Evolutionary conservation across 1,140 invertebrate species (phyloP), one percentile per base, ranked within the genome.

Genomic region (Drosophila asahinai): DNA sequence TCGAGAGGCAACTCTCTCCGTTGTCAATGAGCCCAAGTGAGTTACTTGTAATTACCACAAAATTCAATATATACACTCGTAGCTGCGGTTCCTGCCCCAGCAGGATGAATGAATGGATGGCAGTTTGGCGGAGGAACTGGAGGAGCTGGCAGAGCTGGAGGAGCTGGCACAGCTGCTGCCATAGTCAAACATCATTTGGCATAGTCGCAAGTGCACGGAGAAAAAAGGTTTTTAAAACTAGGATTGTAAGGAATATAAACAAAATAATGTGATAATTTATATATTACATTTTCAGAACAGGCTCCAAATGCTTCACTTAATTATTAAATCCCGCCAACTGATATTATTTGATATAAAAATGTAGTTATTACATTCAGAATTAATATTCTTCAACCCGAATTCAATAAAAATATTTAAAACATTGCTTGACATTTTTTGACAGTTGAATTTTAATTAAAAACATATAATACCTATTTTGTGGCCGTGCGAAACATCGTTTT

Each of bases 11-110:
- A 30, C 49, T 51, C 60, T n/a, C 51, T 8, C n/a, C 7, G 1
- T 49, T 73, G 81, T 72, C 73, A 79, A 76, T 81, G 84, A 79
- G 70, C 81, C 79, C 73, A 71, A 87, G 81, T 89, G 70, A 90
- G 84, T 87, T 87, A 89, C 84, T 87, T 90, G 84, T 87, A 87
- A 87, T 87, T 87, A 87, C 84, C 84, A 87, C 84, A 87, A 81
- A 87, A 87, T 87, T 87, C 84, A 89, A 87, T 87, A 89, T 81
- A 81, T 67, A 80, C 61, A 80, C 64, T 54, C 81, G 27, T 33
- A 77, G 83, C 66, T 76, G 66, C 54, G 73, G 74, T 58, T 38
- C 25, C 42, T 19, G 12, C 19, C 12, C 14, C 40, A 5, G 17
- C 15, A 38, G 40, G 45, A 74, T 27, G 43, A 55, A 30, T 27